Base-by-base conservation (phyloP, 2,888 invertebrate species). In the Choristoneura rosaceana region DNA sequence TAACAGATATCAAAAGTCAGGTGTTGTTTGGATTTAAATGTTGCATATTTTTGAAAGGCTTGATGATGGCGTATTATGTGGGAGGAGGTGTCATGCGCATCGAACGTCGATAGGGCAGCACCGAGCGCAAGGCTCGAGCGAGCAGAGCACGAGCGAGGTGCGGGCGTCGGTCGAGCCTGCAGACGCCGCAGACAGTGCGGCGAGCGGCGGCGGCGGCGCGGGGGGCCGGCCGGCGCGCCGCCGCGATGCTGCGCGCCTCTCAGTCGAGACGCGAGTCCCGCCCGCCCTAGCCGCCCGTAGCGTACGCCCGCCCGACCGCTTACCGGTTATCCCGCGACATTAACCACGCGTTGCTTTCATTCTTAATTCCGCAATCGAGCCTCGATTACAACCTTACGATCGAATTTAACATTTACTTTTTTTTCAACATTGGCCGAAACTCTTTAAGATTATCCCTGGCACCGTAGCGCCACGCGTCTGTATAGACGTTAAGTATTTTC, bases 161-260 rank as follows among this genome's bases (percentile, higher is more conserved):
- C 67, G 68, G 76, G 74, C 74, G 74, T 67, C 55, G 71, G 71
- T 43, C 66, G 74, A 70, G 74, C 70, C 74, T 67, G 75, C 70
- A 66, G 69, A 64, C 68, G 70, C 69, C 74, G 71, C 73, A 69
- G 76, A 67, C 76, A 77, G 78, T 76, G 75, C 74, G 74, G 74
- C 74, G 78, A 75, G 47, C 74, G 73, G 75, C 73, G 67, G 79
- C 81, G 85, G 86, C 82, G 79, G 83, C 76, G 82, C 79, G 82
- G 87, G 91, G 85, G 83, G 89, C 89, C 90, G 92, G 89, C 92
- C 90, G 94, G 92, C 93, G 93, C 94, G 94, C 93, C 95, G 95
- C 92, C 91, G 93, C 95, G 95, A 95, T 95, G 95, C 95, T 94
- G 94, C 91, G 94, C 93, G 95, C 94, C 94, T 95, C 95, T 95